phyloP scores from a whole-genome alignment of 2,113 vertebrate genomes.

The Emydura subglobosa region DNA sequence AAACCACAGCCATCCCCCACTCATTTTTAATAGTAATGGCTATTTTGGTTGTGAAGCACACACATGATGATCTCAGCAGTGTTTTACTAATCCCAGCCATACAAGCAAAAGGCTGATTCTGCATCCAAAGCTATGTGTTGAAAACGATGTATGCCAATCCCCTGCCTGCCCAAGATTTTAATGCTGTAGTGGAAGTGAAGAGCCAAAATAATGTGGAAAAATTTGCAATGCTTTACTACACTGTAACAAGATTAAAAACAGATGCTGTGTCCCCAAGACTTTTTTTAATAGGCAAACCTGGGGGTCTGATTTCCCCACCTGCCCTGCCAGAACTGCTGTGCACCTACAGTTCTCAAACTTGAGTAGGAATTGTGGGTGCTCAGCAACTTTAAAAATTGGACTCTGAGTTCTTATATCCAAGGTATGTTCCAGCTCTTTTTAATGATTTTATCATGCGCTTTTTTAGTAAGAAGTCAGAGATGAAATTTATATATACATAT shows the following conservation, averaged over 20 bases:
- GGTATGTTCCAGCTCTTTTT: background rate
- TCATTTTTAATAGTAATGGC: background rate
- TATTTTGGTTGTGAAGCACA: background rate
- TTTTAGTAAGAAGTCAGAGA: background rate
- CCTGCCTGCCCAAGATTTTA: constrained; percentile 35
- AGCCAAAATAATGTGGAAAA: constrained; percentile 45
- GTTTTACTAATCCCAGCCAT: constrained; percentile 66
- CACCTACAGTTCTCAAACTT: background rate
- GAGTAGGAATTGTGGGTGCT: background rate
- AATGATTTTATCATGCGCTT: background rate
- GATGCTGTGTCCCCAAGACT: background rate
- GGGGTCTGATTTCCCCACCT: background rate
- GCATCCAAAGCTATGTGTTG: constrained; percentile 63
- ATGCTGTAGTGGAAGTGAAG: background rate
- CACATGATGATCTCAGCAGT: constrained; percentile 70
- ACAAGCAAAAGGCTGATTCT: constrained; percentile 69
- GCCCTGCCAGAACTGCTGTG: accelerated
- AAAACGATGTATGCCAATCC: constrained; percentile 54
- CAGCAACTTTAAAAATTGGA: background rate
- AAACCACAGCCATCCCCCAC: background rate
- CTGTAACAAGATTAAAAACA: background rate
- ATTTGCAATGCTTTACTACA: background rate
- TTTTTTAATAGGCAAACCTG: background rate
- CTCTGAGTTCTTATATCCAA: accelerated
- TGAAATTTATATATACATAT: background rate